Evolutionary conservation across 2,888 invertebrate genomes (phyloP).

Genomic region (Automeris io): DNA sequence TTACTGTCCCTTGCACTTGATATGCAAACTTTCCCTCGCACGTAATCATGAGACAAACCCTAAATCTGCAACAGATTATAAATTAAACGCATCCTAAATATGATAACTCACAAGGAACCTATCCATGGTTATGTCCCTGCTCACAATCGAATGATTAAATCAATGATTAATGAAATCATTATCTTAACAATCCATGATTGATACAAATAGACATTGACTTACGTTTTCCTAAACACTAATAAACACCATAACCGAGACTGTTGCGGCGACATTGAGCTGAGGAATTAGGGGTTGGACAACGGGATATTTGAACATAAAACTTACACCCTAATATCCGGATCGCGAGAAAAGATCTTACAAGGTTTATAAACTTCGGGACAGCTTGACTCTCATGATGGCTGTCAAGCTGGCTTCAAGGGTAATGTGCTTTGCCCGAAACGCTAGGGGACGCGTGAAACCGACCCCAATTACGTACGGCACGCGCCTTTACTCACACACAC

Average conservation of each 20-base stretch:
- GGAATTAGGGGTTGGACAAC: constrained; percentile 16
- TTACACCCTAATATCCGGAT: constrained; percentile 34
- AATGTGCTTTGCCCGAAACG: background rate
- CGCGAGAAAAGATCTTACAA: constrained; percentile 15
- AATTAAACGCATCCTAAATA: background rate
- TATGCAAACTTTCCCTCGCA: constrained; percentile 5
- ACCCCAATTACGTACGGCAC: constrained; percentile 16
- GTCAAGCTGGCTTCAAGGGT: constrained; percentile 8
- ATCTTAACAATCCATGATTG: background rate
- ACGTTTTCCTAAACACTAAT: constrained; percentile 19
- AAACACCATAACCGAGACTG: constrained; percentile 44
- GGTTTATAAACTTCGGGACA: constrained; percentile 11
- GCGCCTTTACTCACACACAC: constrained; percentile 25
- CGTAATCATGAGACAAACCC: constrained; percentile 3
- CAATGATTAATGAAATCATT: background rate
- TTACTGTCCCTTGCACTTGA: constrained; percentile 1
- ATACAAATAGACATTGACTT: constrained; percentile 4
- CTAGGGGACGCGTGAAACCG: constrained; percentile 2
- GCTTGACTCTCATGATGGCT: constrained; percentile 14
- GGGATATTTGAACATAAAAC: constrained; percentile 42
- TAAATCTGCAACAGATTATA: constrained; percentile 9
- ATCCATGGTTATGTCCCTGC: too few relatives aligned
- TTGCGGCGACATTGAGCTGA: constrained; percentile 20
- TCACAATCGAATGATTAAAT: too few relatives aligned
- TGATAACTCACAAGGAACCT: too few relatives aligned